Conservation (phyloP, 30 jellyfish, hydroid and myxozoan genomes). For the Catostylus mosaicus region DNA sequence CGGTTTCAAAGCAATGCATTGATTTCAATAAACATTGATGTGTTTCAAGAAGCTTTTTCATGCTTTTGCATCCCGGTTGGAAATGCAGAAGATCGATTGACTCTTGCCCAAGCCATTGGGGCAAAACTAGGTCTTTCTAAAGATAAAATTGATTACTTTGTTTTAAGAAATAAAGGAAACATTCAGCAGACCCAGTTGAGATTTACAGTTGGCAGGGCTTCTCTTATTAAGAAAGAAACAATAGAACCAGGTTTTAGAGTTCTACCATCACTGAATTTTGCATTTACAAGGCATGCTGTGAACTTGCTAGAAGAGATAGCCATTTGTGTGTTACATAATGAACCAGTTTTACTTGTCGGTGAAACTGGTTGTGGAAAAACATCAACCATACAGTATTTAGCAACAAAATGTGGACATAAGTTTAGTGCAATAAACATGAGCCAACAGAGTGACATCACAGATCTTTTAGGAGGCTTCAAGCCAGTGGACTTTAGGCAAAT, state of each 20-base stretch:
- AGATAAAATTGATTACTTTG: constrained; percentile 73
- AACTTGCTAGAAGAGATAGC: constrained; percentile 77
- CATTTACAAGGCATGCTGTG: constrained; percentile 84
- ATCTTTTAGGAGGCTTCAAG: constrained; percentile 96
- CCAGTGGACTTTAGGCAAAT: constrained; percentile 80
- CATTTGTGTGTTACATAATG: constrained; percentile 77
- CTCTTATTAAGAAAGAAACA: constrained; percentile 33
- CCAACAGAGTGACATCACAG: constrained; percentile 95
- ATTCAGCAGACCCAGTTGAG: constrained; percentile 52
- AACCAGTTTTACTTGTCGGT: constrained; percentile 94
- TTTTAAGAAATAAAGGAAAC: constrained; percentile 61
- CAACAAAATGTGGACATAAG: constrained; percentile 86
- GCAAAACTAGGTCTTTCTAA: constrained; percentile 80
- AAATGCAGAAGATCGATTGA: constrained; percentile 33
- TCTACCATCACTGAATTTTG: constrained; percentile 38
- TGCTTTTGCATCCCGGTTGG: constrained; percentile 87
- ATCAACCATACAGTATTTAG: constrained; percentile 91
- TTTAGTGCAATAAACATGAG: constrained; percentile 93
- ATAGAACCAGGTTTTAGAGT: neutral
- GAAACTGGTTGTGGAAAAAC: constrained; percentile 99
- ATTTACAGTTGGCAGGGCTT: constrained; percentile 74
- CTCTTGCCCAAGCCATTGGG: constrained; percentile 77
- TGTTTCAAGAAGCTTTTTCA: constrained; percentile 81
- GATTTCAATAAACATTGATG: constrained; percentile 46
- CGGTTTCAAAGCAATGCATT: constrained; percentile 21